Percentiles rank a stretch among this genome's conserved stretches.
phyloP scores from a whole-genome alignment of 2,113 vertebrate genomes.

The Tachuris rubrigastra region DNA sequence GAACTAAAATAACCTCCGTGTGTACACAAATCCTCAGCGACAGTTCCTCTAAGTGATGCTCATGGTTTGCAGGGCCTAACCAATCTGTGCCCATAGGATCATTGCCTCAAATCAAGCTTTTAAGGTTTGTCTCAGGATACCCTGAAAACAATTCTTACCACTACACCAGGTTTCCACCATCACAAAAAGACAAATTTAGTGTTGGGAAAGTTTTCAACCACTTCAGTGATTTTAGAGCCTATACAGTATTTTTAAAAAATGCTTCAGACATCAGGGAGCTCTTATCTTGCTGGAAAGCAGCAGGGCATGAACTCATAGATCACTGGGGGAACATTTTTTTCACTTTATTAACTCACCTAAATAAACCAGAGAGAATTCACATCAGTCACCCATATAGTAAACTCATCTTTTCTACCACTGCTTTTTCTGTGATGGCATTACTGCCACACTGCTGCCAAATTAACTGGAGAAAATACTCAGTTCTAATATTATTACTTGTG shows the following conservation, averaged over 20 bases:
- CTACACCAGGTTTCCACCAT: neutral
- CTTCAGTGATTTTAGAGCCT: neutral
- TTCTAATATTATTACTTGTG: neutral
- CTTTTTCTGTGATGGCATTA: neutral
- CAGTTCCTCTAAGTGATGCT: neutral
- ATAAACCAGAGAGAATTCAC: neutral
- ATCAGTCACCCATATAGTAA: accelerated
- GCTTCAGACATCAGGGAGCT: neutral
- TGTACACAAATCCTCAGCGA: neutral
- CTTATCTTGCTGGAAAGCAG: neutral
- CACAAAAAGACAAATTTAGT: neutral
- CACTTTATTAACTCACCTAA: neutral
- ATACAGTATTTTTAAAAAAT: neutral
- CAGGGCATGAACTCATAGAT: neutral
- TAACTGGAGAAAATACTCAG: neutral
- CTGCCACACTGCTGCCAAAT: neutral
- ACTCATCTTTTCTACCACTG: neutral
- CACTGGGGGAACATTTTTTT: neutral
- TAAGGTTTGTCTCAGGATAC: neutral
- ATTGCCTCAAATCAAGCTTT: neutral
- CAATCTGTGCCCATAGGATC: neutral
- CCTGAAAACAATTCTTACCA: neutral
- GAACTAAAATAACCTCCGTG: neutral
- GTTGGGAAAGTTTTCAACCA: neutral
- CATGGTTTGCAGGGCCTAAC: neutral